Conservation (phyloP, 30 jellyfish, hydroid and myxozoan species). For the Cassiopea andromeda region DNA sequence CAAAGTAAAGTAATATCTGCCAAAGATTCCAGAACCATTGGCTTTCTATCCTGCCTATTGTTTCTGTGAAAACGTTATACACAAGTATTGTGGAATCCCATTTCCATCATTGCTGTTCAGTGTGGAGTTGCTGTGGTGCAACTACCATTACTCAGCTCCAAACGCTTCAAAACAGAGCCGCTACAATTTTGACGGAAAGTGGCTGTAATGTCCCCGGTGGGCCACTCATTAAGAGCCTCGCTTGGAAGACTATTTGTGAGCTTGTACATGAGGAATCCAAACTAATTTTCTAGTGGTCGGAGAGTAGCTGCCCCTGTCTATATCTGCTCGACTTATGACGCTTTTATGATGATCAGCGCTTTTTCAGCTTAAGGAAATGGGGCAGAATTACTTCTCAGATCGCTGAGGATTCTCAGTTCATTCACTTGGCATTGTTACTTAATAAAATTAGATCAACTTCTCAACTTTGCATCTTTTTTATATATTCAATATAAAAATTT, state of each 20-base stretch:
- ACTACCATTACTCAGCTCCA: neutral
- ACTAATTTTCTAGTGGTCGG: neutral
- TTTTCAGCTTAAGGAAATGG: neutral
- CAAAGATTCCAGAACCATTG: slow-evolving; percentile 9
- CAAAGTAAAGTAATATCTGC: neutral
- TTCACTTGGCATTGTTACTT: neutral
- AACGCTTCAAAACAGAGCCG: neutral
- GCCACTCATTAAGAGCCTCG: neutral
- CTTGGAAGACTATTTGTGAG: neutral
- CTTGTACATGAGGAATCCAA: neutral
- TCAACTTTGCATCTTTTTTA: neutral
- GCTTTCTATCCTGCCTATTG: neutral
- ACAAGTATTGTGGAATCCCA: neutral
- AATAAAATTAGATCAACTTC: neutral
- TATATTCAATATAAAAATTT: too few relatives aligned
- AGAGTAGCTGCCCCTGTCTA: neutral
- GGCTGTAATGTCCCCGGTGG: neutral
- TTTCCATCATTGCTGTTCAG: neutral
- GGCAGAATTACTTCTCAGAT: neutral
- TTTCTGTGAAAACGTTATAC: neutral
- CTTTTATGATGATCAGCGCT: neutral
- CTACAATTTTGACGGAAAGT: neutral
- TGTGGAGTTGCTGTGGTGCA: neutral
- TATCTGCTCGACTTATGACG: neutral
- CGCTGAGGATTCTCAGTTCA: neutral